Evolutionary conservation across 2,113 vertebrate species (phyloP), one percentile per base, ranked within the genome.

Genomic region (Megatriorchis doriae): DNA sequence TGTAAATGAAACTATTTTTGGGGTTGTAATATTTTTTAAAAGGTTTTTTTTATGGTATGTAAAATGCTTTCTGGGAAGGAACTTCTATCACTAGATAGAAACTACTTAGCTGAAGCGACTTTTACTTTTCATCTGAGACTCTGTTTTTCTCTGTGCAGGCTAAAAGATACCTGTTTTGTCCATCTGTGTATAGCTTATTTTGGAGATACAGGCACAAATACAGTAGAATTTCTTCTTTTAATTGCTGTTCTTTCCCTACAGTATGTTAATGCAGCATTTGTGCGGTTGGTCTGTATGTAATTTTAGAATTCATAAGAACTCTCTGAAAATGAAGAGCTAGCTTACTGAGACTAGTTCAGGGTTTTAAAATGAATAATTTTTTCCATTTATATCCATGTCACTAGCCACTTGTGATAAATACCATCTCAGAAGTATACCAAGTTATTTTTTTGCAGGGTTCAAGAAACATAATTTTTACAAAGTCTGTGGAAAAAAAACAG

Each of bases 291-390:
- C 52, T 78, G 23, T 9, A 52, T 0, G n/a, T 91, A 62, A 93
- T 93, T 94, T 90, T 85, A 91, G 95, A 96, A 91, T 93, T 96
- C 91, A 4, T 68, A 94, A 81, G 95, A 96, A 96, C 61, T 68
- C 31, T 56, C 59, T 86, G 89, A 85, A 90, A 91, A 89, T 42
- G 9, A 89, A 93, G 27, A 86, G 4, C 11, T 42, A 56, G 67
- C 67, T 91, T 93, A 79, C 58, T 91, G 55, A 94, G 52, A 79
- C 31, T 42, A 66, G 34, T n/a, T 89, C 53, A 75, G 87, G 70
- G 93, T 94, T 95, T 96, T 87, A 81, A 87, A 84, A 93, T 96
- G 93, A 97, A 89, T 94, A 63, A 34, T 43, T 75, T 91, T 95
- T 97, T 96, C 95, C 78, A 8, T 79, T 95, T 87, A 48, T 93